These are phyloP conservation scores for Synergus gifuensis DNA, from an alignment of 2,888 invertebrate genomes.

Conservation along the genomic window DNA sequence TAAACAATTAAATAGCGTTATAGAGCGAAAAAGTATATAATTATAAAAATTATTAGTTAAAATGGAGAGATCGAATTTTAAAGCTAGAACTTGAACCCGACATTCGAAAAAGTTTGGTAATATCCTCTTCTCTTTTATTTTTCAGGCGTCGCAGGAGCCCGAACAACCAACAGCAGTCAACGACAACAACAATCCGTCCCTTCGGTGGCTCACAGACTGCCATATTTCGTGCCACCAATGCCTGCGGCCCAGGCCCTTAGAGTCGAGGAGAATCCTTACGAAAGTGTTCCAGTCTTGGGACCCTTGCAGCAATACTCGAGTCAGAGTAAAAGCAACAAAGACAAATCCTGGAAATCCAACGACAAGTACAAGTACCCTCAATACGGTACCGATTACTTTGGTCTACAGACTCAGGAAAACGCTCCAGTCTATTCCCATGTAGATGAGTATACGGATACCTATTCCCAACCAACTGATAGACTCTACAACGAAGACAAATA, in stretches of 20 bases:
- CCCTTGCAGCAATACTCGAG: conserved; percentile 77
- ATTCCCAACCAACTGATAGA: conserved; percentile 72
- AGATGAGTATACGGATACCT: conserved; percentile 72
- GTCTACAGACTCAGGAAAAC: conserved; percentile 68
- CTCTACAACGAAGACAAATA: conserved; percentile 71
- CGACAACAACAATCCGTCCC: conserved; percentile 73
- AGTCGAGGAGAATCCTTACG: conserved; percentile 80
- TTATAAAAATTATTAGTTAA: too few relatives aligned
- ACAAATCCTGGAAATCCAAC: conserved; percentile 80
- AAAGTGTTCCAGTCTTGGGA: conserved; percentile 84
- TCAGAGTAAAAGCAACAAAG: conserved; percentile 73
- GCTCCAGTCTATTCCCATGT: conserved; percentile 70
- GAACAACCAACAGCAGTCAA: conserved; percentile 63
- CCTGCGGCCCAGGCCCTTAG: conserved; percentile 69
- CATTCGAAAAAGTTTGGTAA: background rate
- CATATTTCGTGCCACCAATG: conserved; percentile 75
- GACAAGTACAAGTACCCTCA: conserved; percentile 63
- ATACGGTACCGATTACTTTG: conserved; percentile 68
- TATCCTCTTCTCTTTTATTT: background rate
- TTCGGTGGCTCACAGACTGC: conserved; percentile 71
- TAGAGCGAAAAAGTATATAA: too few relatives aligned
- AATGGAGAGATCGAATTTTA: too few relatives aligned
- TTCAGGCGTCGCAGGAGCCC: conserved; percentile 71
- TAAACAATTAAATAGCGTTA: too few relatives aligned
- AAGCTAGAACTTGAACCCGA: background rate